Evolutionary conservation across 2,888 invertebrate species (phyloP).

Genomic region (Morpho deidamia): DNA sequence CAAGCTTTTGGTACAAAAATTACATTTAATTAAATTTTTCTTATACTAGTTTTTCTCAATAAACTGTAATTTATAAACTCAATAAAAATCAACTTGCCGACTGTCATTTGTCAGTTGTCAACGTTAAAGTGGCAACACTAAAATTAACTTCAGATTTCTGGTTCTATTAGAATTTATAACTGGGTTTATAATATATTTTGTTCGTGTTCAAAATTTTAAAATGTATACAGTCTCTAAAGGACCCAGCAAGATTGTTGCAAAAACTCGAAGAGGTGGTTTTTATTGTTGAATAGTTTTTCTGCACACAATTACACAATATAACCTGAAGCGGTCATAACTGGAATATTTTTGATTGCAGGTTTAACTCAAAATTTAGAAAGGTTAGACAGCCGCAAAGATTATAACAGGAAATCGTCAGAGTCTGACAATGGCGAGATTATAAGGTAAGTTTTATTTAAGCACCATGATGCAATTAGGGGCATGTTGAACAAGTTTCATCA

Average conservation of each 20-base stretch:
- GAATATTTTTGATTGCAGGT: conserved; percentile 73
- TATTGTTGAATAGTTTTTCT: conserved; percentile 4
- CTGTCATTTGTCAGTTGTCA: neutral
- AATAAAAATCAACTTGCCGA: neutral
- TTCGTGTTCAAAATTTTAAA: conserved; percentile 58
- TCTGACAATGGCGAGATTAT: conserved; percentile 82
- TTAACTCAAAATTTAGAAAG: conserved; percentile 90
- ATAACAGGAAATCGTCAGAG: conserved; percentile 82
- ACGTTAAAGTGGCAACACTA: conserved; percentile 10
- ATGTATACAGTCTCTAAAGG: conserved; percentile 94
- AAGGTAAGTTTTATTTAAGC: conserved; percentile 69
- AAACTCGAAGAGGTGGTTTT: conserved; percentile 85
- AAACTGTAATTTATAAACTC: neutral
- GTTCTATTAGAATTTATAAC: conserved; percentile 34
- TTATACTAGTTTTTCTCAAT: neutral
- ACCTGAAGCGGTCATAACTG: conserved; percentile 27
- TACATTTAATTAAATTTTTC: too few relatives aligned
- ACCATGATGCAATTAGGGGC: conserved; percentile 34
- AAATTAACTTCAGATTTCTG: conserved; percentile 14
- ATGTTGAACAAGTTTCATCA: conserved; percentile 54
- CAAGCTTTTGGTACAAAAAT: neutral
- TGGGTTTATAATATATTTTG: conserved; percentile 61
- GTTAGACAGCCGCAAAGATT: conserved; percentile 85
- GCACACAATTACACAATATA: conserved; percentile 18
- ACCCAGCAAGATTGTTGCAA: conserved; percentile 92